Base-by-base conservation (phyloP, 2,797 vertebrate genomes). In the Enteromius treurensis region DNA sequence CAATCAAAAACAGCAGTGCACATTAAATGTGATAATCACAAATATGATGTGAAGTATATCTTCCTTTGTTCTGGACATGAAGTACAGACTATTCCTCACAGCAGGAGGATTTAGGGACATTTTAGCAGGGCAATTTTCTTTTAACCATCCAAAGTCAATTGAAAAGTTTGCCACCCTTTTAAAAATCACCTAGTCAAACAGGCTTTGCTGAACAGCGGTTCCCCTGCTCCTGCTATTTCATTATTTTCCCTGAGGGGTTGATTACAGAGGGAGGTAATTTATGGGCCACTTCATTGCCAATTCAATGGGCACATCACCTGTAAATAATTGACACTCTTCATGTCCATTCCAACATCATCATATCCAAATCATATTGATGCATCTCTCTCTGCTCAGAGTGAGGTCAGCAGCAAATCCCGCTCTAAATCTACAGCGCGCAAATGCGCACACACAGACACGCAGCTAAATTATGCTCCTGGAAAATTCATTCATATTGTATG, bases 261-360 rank as follows among this genome's bases (percentile, higher is more conserved):
- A 95, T 94, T 93, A 93, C 92, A 92, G 92, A 85, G 90, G 88
- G 89, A 84, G 86, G 87, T 92, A 92, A 95, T 95, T 95, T 94
- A 94, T 88, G 88, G 91, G 90, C 86, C 89, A 91, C 87, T 93
- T 94, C 93, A 93, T 92, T 91, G 92, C 86, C 92, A 90, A 94
- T 94, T 93, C 93, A 92, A 93, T 88, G 88, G 87, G 89, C 90
- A 92, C 91, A 93, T 94, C 93, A 94, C 93, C 94, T 93, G 93
- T 94, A 95, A 94, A 95, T 95, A 94, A 95, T 93, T 93, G 91
- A 93, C 93, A 92, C 84, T 92, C 92, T 93, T 92, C 91, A 91
- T 93, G 92, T 94, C 92, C 90, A 89, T 93, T 93, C 89, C 91
- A 84, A 94, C 92, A 91, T 92, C 92, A 94, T 94, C 90, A 93